Percentiles rank a stretch among this genome's conserved stretches.
Conservation (phyloP, 1,140 invertebrate species). For the Physella acuta region DNA sequence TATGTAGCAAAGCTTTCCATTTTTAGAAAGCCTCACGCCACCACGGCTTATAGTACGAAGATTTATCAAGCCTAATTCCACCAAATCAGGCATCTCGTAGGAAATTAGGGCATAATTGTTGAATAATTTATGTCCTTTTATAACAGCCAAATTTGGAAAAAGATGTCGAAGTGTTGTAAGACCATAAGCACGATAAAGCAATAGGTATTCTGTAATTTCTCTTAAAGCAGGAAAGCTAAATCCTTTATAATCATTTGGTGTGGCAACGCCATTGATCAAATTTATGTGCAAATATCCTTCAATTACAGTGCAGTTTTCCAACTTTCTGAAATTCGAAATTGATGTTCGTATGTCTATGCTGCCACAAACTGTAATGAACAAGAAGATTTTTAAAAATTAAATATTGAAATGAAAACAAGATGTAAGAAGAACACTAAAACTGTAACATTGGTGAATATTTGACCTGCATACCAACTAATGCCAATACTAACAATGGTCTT, state of each 20-base stretch:
- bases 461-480: neutral
- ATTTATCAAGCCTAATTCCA: conserved; percentile 80
- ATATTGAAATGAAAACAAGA: neutral
- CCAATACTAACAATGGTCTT: neutral
- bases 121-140: conserved; percentile 82
- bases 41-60: conserved; percentile 81
- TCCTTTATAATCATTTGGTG: conserved; percentile 39
- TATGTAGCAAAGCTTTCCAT: conserved; percentile 83
- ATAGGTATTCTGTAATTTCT: conserved; percentile 74
- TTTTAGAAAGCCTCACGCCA: conserved; percentile 83
- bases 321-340: conserved; percentile 67
- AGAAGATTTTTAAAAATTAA: conserved; percentile 1
- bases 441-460: neutral
- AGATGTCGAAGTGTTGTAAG: conserved; percentile 76
- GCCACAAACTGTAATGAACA: conserved; percentile 36
- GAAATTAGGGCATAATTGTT: conserved; percentile 86
- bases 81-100: conserved; percentile 67
- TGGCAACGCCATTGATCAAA: conserved; percentile 64
- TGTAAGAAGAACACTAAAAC: neutral
- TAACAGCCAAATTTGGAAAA: conserved; percentile 93
- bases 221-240: conserved; percentile 67
- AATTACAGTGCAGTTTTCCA: conserved; percentile 81
- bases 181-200: conserved; percentile 76
- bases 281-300: conserved; percentile 83
- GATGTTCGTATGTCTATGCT: conserved; percentile 63